Evolutionary conservation across 2,113 vertebrate genomes (phyloP).

Genomic region (Halcyon malimbica): DNA sequence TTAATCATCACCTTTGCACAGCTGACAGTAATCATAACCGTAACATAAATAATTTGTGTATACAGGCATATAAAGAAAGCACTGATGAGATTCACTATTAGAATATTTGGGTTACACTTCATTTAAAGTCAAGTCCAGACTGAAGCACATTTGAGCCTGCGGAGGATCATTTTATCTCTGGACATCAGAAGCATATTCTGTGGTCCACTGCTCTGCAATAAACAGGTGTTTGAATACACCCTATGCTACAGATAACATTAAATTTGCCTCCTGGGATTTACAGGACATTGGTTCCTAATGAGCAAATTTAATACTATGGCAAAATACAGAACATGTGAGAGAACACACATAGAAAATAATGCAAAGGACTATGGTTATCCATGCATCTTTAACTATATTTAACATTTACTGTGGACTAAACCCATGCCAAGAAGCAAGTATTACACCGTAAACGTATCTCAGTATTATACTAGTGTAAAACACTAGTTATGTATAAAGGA

Average conservation of each 20-base stretch:
- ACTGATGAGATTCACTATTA: background rate
- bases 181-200: slow-evolving; percentile 58
- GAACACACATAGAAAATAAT: slow-evolving; percentile 14
- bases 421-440: background rate
- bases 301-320: slow-evolving; percentile 58
- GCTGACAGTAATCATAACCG: background rate
- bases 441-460: background rate
- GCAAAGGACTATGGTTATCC: background rate
- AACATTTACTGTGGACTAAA: background rate
- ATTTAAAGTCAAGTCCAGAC: slow-evolving; percentile 8
- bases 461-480: background rate
- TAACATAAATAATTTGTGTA: slow-evolving; percentile 39
- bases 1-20: background rate
- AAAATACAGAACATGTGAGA: slow-evolving; percentile 43
- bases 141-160: background rate
- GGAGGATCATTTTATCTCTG: slow-evolving; percentile 11
- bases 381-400: background rate
- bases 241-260: slow-evolving; percentile 17
- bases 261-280: slow-evolving; percentile 50
- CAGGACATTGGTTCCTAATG: slow-evolving; percentile 64
- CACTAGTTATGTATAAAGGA: background rate
- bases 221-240: slow-evolving; percentile 67
- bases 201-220: slow-evolving; percentile 44
- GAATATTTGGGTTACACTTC: slow-evolving; percentile 39
- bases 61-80: background rate